These are phyloP conservation scores for Dromiciops gliroides DNA, from an alignment of 2,113 vertebrate genomes.

Conservation along the genomic window DNA sequence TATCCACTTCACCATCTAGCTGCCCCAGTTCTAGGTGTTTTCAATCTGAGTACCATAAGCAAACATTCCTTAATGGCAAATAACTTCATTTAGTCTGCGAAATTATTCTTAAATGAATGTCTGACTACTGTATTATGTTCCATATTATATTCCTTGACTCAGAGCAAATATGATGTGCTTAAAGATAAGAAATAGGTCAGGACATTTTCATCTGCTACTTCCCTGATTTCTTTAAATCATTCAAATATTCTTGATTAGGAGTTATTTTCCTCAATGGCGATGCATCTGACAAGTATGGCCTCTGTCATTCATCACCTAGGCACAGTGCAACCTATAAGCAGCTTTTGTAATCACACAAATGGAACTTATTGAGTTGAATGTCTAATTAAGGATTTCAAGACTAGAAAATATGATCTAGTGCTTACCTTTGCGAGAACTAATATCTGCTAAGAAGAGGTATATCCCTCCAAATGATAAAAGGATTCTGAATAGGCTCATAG, in stretches of 20 bases:
- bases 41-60: conserved; percentile 1
- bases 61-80: conserved; percentile 41
- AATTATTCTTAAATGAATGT: not conserved
- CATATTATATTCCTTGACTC: not conserved
- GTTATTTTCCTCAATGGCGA: not conserved
- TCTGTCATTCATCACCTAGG: not conserved
- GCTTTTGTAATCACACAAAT: not conserved
- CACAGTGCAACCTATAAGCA: not conserved
- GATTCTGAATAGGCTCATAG: not conserved
- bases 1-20: no score
- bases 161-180: not conserved
- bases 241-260: not conserved
- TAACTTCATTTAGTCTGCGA: not conserved
- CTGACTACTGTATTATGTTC: conserved; percentile 4
- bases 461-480: not conserved
- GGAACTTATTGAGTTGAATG: not conserved
- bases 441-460: conserved; percentile 32
- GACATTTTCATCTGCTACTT: not conserved
- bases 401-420: not conserved
- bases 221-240: not conserved
- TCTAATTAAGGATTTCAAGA: conserved; percentile 37
- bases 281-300: not conserved
- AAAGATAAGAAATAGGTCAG: not conserved
- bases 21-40: not conserved
- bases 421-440: conserved; percentile 15